Conservation (phyloP, 2,797 vertebrate species). For the Hipposideros larvatus region DNA sequence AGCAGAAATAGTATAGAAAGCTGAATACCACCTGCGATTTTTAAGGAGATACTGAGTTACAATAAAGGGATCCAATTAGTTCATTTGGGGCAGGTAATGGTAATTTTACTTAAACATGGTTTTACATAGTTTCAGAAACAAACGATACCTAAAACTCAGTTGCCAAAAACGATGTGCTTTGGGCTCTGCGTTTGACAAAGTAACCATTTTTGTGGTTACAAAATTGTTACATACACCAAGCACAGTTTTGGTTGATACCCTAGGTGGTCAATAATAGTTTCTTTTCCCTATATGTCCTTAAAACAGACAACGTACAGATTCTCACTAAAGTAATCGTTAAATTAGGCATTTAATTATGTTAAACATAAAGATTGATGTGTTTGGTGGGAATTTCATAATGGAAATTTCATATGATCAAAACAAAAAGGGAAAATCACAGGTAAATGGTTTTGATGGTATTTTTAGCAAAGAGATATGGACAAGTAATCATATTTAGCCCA, state of each 20-base stretch:
- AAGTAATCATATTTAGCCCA: slow-evolving; percentile 75
- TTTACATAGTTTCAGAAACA: slow-evolving; percentile 47
- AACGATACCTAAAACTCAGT: slow-evolving; percentile 26
- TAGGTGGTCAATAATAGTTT: slow-evolving; percentile 52
- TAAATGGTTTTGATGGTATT: slow-evolving; percentile 63
- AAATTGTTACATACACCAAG: slow-evolving; percentile 62
- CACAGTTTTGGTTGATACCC: slow-evolving; percentile 55
- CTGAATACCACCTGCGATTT: slow-evolving; percentile 29
- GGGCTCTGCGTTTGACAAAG: slow-evolving; percentile 55
- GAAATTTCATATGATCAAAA: slow-evolving; percentile 10
- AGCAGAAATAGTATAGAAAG: slow-evolving; percentile 59
- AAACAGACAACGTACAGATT: slow-evolving; percentile 42
- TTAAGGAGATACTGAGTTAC: slow-evolving; percentile 45
- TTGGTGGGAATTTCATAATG: slow-evolving; percentile 52
- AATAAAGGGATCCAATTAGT: slow-evolving; percentile 61
- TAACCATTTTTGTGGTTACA: slow-evolving; percentile 58
- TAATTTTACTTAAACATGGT: slow-evolving; percentile 49
- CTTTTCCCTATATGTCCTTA: slow-evolving; percentile 30
- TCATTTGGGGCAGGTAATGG: slow-evolving; percentile 43
- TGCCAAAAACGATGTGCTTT: slow-evolving; percentile 19
- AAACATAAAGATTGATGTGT: slow-evolving; percentile 58
- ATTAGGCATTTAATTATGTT: slow-evolving; percentile 69
- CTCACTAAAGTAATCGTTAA: slow-evolving; percentile 66
- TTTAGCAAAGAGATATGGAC: slow-evolving; percentile 63
- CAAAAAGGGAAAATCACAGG: slow-evolving; percentile 65